Percentiles rank a stretch among this genome's conserved stretches.
phyloP scores from a whole-genome alignment of 2,797 vertebrate species.

The Otolemur crassicaudatus region DNA sequence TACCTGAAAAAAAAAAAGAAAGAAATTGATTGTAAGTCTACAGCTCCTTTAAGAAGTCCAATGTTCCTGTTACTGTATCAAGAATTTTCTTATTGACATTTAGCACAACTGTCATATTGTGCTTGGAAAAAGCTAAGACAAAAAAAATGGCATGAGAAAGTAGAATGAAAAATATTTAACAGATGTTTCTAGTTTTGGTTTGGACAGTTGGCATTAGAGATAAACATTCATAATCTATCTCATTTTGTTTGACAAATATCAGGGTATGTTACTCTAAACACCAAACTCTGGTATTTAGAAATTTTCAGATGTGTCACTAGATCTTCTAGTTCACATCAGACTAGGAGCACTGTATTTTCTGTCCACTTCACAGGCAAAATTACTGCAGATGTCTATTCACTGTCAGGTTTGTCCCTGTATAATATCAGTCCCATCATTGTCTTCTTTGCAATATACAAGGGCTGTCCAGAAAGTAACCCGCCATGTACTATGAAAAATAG shows the following conservation, averaged over 20 bases:
- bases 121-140: constrained; percentile 53
- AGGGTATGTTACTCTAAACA: constrained; percentile 76
- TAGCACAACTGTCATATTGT: constrained; percentile 45
- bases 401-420: neutral
- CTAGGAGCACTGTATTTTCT: constrained; percentile 55
- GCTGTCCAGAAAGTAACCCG: too few species aligned
- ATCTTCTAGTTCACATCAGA: constrained; percentile 56
- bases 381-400: neutral
- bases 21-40: constrained; percentile 26
- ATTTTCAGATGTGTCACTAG: constrained; percentile 56
- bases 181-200: constrained; percentile 71
- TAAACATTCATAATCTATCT: constrained; percentile 75
- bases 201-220: constrained; percentile 74
- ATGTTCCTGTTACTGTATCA: neutral
- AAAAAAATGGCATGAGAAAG: constrained; percentile 62
- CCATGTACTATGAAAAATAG: too few species aligned
- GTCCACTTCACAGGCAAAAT: constrained; percentile 57
- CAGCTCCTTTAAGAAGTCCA: neutral
- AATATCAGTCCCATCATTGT: neutral
- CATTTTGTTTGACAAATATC: constrained; percentile 73
- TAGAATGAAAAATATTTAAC: constrained; percentile 68
- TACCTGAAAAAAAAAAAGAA: neutral
- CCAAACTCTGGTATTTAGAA: constrained; percentile 69
- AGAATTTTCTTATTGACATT: constrained; percentile 63
- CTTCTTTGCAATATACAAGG: neutral